A percentile compares a stretch with the other conserved stretches of the same genome.
Evolutionary conservation across 1,140 invertebrate species (phyloP).

Genomic region (Brachionus manjavacas): DNA sequence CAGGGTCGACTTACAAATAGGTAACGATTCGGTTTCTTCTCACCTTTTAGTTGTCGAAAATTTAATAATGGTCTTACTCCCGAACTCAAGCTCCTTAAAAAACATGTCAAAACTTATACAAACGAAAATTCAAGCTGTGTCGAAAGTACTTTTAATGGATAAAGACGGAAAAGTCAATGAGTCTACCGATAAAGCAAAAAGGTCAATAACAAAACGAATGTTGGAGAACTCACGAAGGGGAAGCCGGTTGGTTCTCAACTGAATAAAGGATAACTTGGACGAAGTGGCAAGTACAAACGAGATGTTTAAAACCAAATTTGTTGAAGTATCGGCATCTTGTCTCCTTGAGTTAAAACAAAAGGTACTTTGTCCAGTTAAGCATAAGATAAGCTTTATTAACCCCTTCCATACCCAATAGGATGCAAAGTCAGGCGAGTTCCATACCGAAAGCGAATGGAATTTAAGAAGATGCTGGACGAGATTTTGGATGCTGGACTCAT

Average conservation of each 20-base stretch:
- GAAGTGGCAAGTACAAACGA: background rate
- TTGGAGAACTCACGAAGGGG: background rate
- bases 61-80: no score
- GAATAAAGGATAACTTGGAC: background rate
- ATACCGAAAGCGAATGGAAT: background rate
- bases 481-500: conserved; percentile 42
- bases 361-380: background rate
- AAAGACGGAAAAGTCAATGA: no score
- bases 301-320: background rate
- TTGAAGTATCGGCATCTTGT: background rate
- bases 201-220: no score
- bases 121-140: no score
- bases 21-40: background rate
- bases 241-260: background rate
- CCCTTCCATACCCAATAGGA: background rate
- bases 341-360: background rate
- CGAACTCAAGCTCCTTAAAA: no score
- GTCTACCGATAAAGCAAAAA: no score
- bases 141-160: no score
- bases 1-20: background rate
- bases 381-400: background rate
- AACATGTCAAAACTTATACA: no score
- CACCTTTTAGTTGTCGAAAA: background rate
- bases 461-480: background rate
- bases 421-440: background rate